phyloP scores from a whole-genome alignment of 2,113 vertebrate genomes.

The Epinephelus fuscoguttatus region DNA sequence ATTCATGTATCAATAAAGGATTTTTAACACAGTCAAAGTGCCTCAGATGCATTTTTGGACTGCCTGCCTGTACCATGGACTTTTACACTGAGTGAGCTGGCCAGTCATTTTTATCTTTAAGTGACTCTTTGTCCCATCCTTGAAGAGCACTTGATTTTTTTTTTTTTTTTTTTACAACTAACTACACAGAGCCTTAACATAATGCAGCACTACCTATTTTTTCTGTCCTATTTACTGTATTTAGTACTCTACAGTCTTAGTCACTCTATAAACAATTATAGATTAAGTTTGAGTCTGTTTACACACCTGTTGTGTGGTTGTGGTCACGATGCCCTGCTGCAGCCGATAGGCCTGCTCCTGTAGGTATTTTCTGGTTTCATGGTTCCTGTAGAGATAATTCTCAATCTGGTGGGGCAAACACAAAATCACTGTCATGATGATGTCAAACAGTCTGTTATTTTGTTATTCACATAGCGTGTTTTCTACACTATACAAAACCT shows the following conservation, averaged over 20 bases:
- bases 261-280: background rate
- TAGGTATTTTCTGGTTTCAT: constrained; percentile 94
- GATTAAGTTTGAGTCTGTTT: background rate
- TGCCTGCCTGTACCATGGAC: too few relatives aligned
- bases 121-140: too few relatives aligned
- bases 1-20: too few relatives aligned
- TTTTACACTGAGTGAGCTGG: too few relatives aligned
- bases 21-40: too few relatives aligned
- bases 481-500: background rate
- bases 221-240: background rate
- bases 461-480: background rate
- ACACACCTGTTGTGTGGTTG: constrained; percentile 95
- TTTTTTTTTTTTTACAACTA: too few relatives aligned
- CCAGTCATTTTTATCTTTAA: too few relatives aligned
- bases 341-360: constrained; percentile 97
- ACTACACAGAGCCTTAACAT: too few relatives aligned
- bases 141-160: too few relatives aligned
- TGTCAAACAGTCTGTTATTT: background rate
- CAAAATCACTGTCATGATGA: background rate
- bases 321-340: constrained; percentile 97
- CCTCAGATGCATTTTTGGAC: too few relatives aligned
- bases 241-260: background rate
- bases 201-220: too few relatives aligned
- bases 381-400: constrained; percentile 96
- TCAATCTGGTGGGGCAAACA: constrained; percentile 88